These are phyloP conservation scores for Venustaconcha ellipsiformis DNA, from an alignment of 1,140 invertebrate genomes.

Conservation along the genomic window DNA sequence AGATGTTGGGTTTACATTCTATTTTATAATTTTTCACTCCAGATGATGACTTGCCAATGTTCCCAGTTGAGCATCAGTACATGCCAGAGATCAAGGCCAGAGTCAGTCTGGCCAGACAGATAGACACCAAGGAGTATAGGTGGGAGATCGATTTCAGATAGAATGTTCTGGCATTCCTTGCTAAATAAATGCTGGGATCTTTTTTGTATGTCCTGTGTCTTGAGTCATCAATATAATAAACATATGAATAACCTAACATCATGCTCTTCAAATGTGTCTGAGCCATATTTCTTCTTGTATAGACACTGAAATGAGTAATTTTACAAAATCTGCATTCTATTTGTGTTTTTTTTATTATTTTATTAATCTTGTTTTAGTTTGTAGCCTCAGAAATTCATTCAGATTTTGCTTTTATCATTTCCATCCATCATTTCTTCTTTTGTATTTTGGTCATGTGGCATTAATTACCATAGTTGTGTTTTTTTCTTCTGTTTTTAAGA, in stretches of 20 bases:
- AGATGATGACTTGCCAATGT: slow-evolving; percentile 85
- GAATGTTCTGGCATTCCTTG: background rate
- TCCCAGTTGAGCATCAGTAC: slow-evolving; percentile 81
- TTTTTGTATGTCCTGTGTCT: background rate
- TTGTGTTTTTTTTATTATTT: no score
- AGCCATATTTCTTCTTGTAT: background rate
- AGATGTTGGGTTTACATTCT: no score
- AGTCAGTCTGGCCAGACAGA: slow-evolving; percentile 81
- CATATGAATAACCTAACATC: background rate
- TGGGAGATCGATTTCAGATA: slow-evolving; percentile 12
- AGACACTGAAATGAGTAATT: background rate
- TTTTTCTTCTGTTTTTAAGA: background rate
- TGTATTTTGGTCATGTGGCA: background rate
- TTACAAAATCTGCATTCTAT: background rate
- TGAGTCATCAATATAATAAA: background rate
- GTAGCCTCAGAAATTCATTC: no score
- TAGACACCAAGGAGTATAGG: slow-evolving; percentile 74
- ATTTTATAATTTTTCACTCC: slow-evolving; percentile 24
- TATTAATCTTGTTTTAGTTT: no score
- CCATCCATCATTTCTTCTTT: no score
- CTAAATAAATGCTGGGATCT: background rate
- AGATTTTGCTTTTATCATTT: no score
- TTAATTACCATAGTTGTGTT: background rate
- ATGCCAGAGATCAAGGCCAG: slow-evolving; percentile 78
- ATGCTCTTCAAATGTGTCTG: background rate